Base-by-base conservation (phyloP, 1,140 invertebrate species). In the Stegodyphus mimosarum region DNA sequence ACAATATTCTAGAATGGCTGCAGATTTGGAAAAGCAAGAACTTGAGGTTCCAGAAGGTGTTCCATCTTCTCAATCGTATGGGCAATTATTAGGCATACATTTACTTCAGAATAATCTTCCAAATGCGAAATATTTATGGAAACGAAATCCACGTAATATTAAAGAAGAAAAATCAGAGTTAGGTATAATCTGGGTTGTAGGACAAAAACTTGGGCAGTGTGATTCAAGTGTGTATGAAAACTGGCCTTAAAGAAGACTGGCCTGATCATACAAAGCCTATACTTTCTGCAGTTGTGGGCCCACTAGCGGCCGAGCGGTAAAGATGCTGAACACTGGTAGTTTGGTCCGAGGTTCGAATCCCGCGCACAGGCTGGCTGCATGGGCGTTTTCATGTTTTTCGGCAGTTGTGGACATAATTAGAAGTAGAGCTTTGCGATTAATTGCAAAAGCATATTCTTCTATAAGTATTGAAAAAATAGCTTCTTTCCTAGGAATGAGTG, bases 21-120 rank as follows among this genome's bases (percentile, higher is more conserved):
- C 33, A 7, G 79, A 89, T 33, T 72, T 89, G n/a, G 90, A 90
- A 87, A 86, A 87, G 63, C 89, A 90, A 87, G 90, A 90, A 89
- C 74, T 90, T 11, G 88, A 75, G 49, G 81, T 84, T 11, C 90
- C 93, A 50, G 93, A 92, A 89, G 95, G 94, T 87, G 89, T 93
- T 85, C 92, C 93, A 73, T 90, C 92, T 60, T 89, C 94, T 75
- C 92, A 94, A 88, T 91, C 94, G 9, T 96, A 96, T 90, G 92
- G 93, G 83, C 94, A 95, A 91, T 91, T 96, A 88, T 90, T 96
- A 87, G 94, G 95, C n/a, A 92, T 95, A 88, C 96, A 96, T 91
- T 92, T 96, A 64, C 94, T 95, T 88, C 94, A 95, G 91, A 95
- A 96, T 92, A 95, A 96, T 91, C 91, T 95, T n/a, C n/a, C n/a